A percentile compares a stretch with the other conserved stretches of the same genome.
Conservation (phyloP, 2,888 invertebrate genomes). For the Agrochola lota region DNA sequence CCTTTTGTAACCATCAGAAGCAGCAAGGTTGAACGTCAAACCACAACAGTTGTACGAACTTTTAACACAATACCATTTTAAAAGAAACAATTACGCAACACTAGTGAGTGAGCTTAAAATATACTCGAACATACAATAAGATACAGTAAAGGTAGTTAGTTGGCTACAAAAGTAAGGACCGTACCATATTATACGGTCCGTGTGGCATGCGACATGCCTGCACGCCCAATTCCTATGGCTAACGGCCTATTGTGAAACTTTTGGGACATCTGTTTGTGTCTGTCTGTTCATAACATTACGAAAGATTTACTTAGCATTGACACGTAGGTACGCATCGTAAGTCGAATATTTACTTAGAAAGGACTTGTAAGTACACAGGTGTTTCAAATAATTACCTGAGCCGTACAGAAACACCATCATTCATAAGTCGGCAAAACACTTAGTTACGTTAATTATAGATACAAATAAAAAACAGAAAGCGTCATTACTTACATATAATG, state of each 20-base stretch:
- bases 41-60: conserved; percentile 18
- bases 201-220: conserved; percentile 67
- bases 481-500: conserved; percentile 24
- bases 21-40: conserved; percentile 27
- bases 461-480: conserved; percentile 34
- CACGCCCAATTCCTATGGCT: conserved; percentile 73
- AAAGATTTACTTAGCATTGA: conserved; percentile 61
- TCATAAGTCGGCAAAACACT: background rate
- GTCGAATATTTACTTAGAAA: conserved; percentile 48
- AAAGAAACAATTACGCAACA: conserved; percentile 27
- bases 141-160: conserved; percentile 35
- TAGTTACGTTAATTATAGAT: conserved; percentile 13
- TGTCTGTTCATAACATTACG: conserved; percentile 57
- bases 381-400: conserved; percentile 19
- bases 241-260: conserved; percentile 78
- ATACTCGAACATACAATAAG: conserved; percentile 22
- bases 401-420: background rate
- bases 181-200: conserved; percentile 9
- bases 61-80: conserved; percentile 24
- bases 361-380: conserved; percentile 37
- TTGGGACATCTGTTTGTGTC: conserved; percentile 65
- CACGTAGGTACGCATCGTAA: conserved; percentile 45
- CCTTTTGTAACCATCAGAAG: conserved; percentile 14
- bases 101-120: conserved; percentile 9
- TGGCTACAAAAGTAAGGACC: conserved; percentile 5